Conservation (phyloP, 1,140 invertebrate species). For the Bombus balteatus region DNA sequence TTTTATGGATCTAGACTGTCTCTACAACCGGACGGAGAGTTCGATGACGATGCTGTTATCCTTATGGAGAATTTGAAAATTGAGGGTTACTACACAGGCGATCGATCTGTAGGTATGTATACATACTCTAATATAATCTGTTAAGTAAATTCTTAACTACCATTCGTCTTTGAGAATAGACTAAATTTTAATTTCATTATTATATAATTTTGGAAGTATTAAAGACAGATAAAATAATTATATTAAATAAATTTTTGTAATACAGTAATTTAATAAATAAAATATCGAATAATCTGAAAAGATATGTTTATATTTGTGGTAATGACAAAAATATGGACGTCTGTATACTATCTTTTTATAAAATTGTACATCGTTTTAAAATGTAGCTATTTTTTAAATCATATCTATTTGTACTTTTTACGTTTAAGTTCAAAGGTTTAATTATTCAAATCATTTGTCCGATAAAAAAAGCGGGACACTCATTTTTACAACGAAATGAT, state of each 20-base stretch:
- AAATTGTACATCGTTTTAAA: neutral
- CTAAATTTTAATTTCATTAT: neutral
- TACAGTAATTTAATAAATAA: neutral
- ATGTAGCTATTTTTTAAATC: neutral
- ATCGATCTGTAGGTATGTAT: slow-evolving; percentile 76
- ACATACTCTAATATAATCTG: neutral
- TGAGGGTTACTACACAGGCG: slow-evolving; percentile 80
- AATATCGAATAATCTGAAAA: neutral
- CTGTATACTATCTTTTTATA: neutral
- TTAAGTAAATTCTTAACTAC: too few relatives aligned
- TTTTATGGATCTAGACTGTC: slow-evolving; percentile 84
- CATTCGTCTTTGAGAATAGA: too few relatives aligned
- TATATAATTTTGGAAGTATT: neutral
- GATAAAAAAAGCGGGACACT: neutral
- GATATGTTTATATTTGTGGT: neutral
- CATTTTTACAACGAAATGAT: neutral
- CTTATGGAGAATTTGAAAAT: slow-evolving; percentile 84
- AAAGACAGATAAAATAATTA: neutral
- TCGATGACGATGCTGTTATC: slow-evolving; percentile 84
- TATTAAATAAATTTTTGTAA: slow-evolving; percentile 1
- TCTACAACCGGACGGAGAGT: slow-evolving; percentile 73
- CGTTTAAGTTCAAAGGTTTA: neutral
- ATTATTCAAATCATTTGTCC: neutral
- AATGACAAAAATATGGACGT: neutral
- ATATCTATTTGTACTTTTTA: neutral